A percentile compares a stretch with the other conserved stretches of the same genome.
Evolutionary conservation across 2,113 vertebrate species (phyloP).

Genomic region (Esox niger): DNA sequence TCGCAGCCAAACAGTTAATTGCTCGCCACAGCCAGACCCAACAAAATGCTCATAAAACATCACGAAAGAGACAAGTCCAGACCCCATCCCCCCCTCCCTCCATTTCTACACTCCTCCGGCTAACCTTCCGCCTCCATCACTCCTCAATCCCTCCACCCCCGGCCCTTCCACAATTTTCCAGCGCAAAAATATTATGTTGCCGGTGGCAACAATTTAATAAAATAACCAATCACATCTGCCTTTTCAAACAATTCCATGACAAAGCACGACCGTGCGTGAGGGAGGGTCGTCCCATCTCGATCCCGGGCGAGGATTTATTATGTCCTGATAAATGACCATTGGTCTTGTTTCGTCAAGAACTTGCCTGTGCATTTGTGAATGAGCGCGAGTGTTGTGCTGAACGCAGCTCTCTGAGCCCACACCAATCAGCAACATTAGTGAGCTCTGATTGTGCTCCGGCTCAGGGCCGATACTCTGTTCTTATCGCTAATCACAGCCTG

Average conservation of each 20-base stretch:
- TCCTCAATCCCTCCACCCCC: slow-evolving; percentile 46
- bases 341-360: slow-evolving; percentile 79
- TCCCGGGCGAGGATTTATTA: slow-evolving; percentile 66
- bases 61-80: slow-evolving; percentile 30
- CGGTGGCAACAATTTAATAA: slow-evolving; percentile 74
- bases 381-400: slow-evolving; percentile 54
- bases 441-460: slow-evolving; percentile 72
- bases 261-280: slow-evolving; percentile 50
- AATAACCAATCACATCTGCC: slow-evolving; percentile 68
- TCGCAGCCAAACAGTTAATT: slow-evolving; percentile 74
- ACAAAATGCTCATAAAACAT: slow-evolving; percentile 67
- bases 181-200: slow-evolving; percentile 74
- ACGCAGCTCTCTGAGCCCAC: slow-evolving; percentile 64
- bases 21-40: slow-evolving; percentile 65
- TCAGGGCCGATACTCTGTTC: slow-evolving; percentile 67
- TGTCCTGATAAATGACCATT: slow-evolving; percentile 72
- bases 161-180: slow-evolving; percentile 56
- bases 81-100: slow-evolving; percentile 10
- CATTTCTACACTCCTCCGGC: slow-evolving; percentile 28
- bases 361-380: slow-evolving; percentile 66
- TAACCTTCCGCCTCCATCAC: slow-evolving; percentile 18
- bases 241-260: slow-evolving; percentile 73
- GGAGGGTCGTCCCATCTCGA: slow-evolving; percentile 55
- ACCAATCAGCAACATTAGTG: slow-evolving; percentile 75
- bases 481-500: slow-evolving; percentile 70